Evolutionary conservation across 1,140 invertebrate species (phyloP).

Genomic region (Drosophila willistoni): DNA sequence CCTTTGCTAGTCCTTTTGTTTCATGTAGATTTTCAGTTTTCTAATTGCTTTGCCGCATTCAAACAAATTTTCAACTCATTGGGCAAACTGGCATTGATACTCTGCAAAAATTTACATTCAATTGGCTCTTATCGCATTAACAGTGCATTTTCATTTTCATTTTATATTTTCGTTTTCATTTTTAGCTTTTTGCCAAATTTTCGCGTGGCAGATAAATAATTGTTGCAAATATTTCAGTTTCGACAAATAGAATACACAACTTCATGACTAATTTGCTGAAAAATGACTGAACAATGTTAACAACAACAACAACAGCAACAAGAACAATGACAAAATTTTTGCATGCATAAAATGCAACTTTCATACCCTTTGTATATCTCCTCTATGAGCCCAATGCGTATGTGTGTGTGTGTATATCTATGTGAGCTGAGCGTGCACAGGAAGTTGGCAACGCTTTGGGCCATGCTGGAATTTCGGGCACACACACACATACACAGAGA

Average conservation of each 20-base stretch:
- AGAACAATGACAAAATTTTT: conserved; percentile 37
- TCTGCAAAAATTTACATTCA: neutral
- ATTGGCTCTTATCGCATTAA: conserved; percentile 27
- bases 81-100: conserved; percentile 13
- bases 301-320: conserved; percentile 41
- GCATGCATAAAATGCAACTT: conserved; percentile 60
- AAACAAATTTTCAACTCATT: neutral
- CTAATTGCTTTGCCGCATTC: neutral
- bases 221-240: conserved; percentile 48
- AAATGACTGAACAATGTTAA: conserved; percentile 69
- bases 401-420: conserved; percentile 9
- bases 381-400: conserved; percentile 6
- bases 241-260: conserved; percentile 66
- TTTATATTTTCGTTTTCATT: conserved; percentile 18
- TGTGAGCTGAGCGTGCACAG: conserved; percentile 46
- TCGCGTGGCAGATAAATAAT: conserved; percentile 26
- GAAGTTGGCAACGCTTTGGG: conserved; percentile 72
- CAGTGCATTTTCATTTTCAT: conserved; percentile 1
- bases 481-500: conserved; percentile 21
- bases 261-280: conserved; percentile 74
- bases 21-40: neutral
- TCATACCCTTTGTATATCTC: conserved; percentile 35
- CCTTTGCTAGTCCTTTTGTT: neutral
- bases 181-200: conserved; percentile 46
- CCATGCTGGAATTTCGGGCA: conserved; percentile 62